phyloP scores from a whole-genome alignment of 2,888 invertebrate genomes.

The Eupeodes luniger region DNA sequence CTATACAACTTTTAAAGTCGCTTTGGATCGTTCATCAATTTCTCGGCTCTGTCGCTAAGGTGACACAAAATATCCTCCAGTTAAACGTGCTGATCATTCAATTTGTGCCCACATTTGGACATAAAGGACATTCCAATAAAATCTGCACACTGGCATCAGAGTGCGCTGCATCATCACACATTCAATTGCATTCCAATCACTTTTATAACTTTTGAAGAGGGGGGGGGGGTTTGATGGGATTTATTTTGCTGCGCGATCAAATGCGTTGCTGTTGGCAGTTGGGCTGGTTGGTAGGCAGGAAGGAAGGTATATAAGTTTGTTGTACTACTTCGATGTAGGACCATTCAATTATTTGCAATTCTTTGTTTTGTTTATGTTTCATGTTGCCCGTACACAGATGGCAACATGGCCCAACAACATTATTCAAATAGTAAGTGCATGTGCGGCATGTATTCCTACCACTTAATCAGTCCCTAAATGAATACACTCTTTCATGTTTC shows the following conservation, averaged over 20 bases:
- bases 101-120: constrained; percentile 74
- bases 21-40: constrained; percentile 63
- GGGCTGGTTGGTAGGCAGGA: background rate
- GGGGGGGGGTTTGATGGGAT: background rate
- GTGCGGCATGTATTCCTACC: constrained; percentile 74
- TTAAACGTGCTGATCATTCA: constrained; percentile 71
- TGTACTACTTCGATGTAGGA: constrained; percentile 24
- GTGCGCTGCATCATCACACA: background rate
- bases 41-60: constrained; percentile 47
- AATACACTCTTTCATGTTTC: constrained; percentile 61
- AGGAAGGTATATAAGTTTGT: background rate
- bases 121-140: constrained; percentile 65
- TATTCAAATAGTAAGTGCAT: constrained; percentile 76
- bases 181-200: constrained; percentile 52
- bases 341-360: constrained; percentile 75
- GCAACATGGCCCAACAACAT: constrained; percentile 75
- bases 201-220: constrained; percentile 28
- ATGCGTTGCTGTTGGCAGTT: background rate
- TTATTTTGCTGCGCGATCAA: constrained; percentile 29
- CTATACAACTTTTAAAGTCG: too few species aligned
- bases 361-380: constrained; percentile 60
- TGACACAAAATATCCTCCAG: constrained; percentile 69
- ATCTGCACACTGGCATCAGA: constrained; percentile 31
- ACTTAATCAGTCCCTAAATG: constrained; percentile 77
- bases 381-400: constrained; percentile 62